A percentile compares a stretch with the other conserved stretches of the same genome.
Conservation (phyloP, 2,888 invertebrate genomes). For the Nineta flava region DNA sequence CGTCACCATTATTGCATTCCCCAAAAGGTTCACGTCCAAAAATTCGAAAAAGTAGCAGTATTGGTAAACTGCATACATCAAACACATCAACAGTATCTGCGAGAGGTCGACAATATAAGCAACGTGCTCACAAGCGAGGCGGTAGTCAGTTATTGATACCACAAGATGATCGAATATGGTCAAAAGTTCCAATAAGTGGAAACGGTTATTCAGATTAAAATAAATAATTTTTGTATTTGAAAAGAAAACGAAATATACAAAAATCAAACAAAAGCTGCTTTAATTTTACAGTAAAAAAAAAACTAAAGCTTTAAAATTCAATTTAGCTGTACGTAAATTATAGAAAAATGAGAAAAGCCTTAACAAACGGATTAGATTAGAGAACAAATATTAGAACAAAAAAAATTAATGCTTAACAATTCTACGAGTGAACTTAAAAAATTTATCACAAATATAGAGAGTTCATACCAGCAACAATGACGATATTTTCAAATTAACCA, state of each 20-base stretch:
- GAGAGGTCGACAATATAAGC: background rate
- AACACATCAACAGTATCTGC: background rate
- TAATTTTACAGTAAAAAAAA: background rate
- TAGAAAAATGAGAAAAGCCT: background rate
- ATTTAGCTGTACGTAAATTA: background rate
- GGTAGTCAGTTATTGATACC: constrained; percentile 18
- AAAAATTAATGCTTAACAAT: background rate
- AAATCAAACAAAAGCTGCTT: background rate
- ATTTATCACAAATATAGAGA: no score
- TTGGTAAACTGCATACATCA: constrained; percentile 21
- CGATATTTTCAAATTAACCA: background rate
- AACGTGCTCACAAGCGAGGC: constrained; percentile 16
- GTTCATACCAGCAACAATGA: no score
- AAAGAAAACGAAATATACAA: background rate
- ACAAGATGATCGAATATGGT: constrained; percentile 21
- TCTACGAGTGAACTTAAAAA: no score
- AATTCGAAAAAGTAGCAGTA: constrained; percentile 28
- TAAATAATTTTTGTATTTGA: background rate
- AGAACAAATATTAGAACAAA: background rate
- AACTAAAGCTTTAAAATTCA: background rate
- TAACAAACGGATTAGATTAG: background rate
- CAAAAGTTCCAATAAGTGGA: constrained; percentile 20
- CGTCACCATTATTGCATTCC: constrained; percentile 41
- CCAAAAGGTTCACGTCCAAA: constrained; percentile 21
- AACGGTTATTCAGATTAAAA: constrained; percentile 25